Conservation (phyloP, 2,113 vertebrate genomes). For the Aplodontia rufa region DNA sequence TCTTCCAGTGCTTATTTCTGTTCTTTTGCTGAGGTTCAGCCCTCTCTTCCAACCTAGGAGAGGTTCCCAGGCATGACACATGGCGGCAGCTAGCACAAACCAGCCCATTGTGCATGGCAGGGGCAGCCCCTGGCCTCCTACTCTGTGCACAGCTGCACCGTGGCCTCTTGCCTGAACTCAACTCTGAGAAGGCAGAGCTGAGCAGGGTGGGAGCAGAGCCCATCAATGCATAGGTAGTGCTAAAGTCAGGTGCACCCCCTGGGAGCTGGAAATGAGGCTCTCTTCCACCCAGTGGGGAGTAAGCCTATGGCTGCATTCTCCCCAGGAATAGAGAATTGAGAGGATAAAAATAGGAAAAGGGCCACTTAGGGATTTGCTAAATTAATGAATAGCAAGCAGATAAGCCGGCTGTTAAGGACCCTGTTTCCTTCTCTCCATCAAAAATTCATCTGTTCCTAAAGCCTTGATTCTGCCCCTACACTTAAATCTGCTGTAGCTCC, state of each 20-base stretch:
- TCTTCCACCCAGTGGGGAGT: neutral
- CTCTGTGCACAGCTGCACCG: accelerated
- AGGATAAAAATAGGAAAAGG: constrained; percentile 68
- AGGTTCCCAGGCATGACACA: neutral
- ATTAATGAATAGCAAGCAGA: constrained; percentile 65
- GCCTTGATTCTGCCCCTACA: neutral
- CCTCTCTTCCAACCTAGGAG: neutral
- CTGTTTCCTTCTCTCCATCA: neutral
- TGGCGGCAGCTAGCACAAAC: neutral
- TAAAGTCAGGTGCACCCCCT: neutral
- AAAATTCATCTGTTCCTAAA: constrained; percentile 27
- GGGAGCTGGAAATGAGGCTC: constrained; percentile 34
- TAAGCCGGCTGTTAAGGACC: constrained; percentile 5
- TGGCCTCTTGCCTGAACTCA: neutral
- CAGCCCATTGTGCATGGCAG: too few species aligned
- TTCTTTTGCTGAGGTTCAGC: neutral
- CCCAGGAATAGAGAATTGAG: neutral
- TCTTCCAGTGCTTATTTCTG: neutral
- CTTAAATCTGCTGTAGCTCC: neutral
- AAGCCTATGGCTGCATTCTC: neutral
- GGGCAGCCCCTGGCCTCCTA: neutral
- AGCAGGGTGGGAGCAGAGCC: neutral
- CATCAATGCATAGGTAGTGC: neutral
- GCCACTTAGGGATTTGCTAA: constrained; percentile 41
- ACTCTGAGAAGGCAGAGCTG: neutral